Percentiles rank a stretch among this genome's conserved stretches.
Conservation (phyloP, 2,113 vertebrate species). For the Ondatra zibethicus region DNA sequence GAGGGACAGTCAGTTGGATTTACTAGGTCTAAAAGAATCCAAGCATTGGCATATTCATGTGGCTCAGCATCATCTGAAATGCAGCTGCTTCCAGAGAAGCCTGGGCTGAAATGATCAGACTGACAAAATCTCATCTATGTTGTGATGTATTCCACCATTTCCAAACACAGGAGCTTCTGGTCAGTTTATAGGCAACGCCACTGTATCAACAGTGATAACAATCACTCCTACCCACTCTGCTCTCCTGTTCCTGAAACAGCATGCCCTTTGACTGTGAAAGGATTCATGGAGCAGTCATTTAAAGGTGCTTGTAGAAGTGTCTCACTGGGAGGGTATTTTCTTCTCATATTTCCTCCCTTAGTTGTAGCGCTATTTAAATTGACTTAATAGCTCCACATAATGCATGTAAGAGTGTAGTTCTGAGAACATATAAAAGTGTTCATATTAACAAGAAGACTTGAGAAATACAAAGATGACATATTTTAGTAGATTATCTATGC, state of each 20-base stretch:
- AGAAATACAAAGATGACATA: conserved; percentile 17
- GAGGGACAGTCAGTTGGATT: background rate
- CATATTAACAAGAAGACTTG: background rate
- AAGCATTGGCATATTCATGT: background rate
- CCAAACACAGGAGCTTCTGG: background rate
- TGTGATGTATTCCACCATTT: conserved; percentile 17
- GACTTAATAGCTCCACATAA: background rate
- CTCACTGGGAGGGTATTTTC: background rate
- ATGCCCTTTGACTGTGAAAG: background rate
- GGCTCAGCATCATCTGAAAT: conserved; percentile 14
- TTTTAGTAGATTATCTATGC: background rate
- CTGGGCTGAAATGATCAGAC: conserved; percentile 17
- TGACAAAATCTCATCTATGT: conserved; percentile 12
- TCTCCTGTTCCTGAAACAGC: background rate
- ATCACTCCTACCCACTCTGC: background rate
- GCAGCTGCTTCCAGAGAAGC: conserved; percentile 33
- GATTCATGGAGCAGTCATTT: background rate
- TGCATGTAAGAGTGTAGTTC: background rate
- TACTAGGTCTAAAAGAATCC: conserved; percentile 18
- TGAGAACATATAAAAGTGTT: background rate
- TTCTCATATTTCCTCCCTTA: background rate
- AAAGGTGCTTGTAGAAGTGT: background rate
- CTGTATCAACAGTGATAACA: background rate
- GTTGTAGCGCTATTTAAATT: background rate
- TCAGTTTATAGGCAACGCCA: background rate